phyloP scores from a whole-genome alignment of 2,113 vertebrate species.

The Jaculus jaculus region DNA sequence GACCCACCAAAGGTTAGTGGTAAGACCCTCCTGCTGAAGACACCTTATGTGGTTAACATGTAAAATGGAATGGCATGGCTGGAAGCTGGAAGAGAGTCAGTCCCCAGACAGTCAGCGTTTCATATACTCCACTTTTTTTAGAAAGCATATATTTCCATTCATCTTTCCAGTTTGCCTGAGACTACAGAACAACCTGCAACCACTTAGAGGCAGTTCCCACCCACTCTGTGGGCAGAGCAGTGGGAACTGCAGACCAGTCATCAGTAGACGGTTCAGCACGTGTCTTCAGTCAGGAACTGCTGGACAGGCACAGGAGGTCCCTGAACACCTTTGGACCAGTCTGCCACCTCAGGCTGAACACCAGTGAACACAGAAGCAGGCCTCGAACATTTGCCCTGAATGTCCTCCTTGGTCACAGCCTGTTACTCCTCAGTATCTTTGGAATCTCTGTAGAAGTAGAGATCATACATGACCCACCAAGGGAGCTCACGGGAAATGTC shows the following conservation, averaged over 20 bases:
- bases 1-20: no score
- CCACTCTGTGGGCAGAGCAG: not conserved
- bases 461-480: not conserved
- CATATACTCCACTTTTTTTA: no score
- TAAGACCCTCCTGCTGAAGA: no score
- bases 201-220: not conserved
- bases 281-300: constrained; percentile 89
- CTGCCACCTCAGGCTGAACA: no score
- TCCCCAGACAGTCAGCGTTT: no score
- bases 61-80: no score
- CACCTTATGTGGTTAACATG: no score
- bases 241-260: not conserved
- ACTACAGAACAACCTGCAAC: not conserved
- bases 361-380: not conserved
- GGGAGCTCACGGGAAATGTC: not conserved
- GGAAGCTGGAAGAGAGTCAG: no score
- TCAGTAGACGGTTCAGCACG: not conserved
- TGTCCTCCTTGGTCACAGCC: not conserved
- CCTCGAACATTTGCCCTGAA: not conserved
- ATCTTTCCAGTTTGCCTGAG: not conserved
- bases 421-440: not conserved
- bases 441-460: no score
- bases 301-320: constrained; percentile 97
- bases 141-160: not conserved
- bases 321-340: constrained; percentile 95